A percentile compares a stretch with the other conserved stretches of the same genome.
phyloP scores from a whole-genome alignment of 2,113 vertebrate species.

The Gymnocephalus cernua region DNA sequence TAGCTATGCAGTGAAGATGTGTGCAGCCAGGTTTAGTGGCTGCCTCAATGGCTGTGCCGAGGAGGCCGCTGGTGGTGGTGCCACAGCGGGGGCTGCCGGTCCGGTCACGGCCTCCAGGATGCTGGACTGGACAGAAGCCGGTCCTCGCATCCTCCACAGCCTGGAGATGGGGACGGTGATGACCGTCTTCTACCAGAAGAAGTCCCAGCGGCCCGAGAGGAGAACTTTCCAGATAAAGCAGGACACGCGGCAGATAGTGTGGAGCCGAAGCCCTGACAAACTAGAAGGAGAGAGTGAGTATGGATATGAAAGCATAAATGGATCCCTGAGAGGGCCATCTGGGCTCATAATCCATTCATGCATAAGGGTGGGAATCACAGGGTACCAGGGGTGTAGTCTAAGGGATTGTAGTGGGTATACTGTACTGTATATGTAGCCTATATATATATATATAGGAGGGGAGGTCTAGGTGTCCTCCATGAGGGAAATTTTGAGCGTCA shows the following conservation, averaged over 20 bases:
- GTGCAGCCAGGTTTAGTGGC: slow-evolving; percentile 83
- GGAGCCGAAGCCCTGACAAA: slow-evolving; percentile 88
- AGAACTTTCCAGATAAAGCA: slow-evolving; percentile 88
- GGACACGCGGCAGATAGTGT: slow-evolving; percentile 87
- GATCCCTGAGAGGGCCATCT: not conserved
- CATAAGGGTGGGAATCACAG: no score
- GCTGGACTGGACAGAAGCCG: slow-evolving; percentile 79
- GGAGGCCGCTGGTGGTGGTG: slow-evolving; percentile 57
- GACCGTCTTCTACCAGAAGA: slow-evolving; percentile 91
- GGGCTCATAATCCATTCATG: not conserved
- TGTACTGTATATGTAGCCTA: no score
- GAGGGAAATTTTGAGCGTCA: no score
- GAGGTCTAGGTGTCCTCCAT: no score
- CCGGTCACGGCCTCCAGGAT: slow-evolving; percentile 67
- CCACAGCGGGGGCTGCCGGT: slow-evolving; percentile 33
- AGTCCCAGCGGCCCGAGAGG: slow-evolving; percentile 89
- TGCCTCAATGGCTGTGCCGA: slow-evolving; percentile 86
- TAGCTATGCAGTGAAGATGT: slow-evolving; percentile 85
- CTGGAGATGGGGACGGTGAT: slow-evolving; percentile 88
- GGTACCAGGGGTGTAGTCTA: no score
- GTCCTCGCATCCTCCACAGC: slow-evolving; percentile 85
- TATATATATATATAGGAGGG: no score
- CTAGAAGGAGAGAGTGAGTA: slow-evolving; percentile 88
- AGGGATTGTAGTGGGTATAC: no score
- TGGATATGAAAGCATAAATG: not conserved